Conservation (phyloP, 2,888 invertebrate genomes). For the Saturnia pavonia region DNA sequence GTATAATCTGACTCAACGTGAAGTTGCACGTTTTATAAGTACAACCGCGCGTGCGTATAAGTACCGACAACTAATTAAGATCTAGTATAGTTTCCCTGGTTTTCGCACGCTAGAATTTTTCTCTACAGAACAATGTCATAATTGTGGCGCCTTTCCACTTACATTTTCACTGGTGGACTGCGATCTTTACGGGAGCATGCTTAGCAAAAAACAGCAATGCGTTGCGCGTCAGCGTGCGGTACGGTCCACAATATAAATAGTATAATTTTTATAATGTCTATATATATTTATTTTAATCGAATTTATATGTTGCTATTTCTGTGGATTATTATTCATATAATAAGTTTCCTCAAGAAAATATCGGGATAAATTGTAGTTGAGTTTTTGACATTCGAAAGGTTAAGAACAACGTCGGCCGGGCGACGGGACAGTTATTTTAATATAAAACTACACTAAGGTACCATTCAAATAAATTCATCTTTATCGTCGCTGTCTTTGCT, state of each 20-base stretch:
- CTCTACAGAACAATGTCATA: slow-evolving; percentile 71
- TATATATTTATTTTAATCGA: not conserved
- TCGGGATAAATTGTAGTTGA: too few relatives aligned
- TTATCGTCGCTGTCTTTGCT: too few relatives aligned
- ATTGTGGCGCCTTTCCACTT: slow-evolving; percentile 73
- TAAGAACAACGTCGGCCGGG: too few relatives aligned
- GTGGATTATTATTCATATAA: too few relatives aligned
- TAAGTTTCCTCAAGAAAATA: too few relatives aligned
- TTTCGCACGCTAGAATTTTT: slow-evolving; percentile 60
- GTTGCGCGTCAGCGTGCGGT: slow-evolving; percentile 31
- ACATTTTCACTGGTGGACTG: slow-evolving; percentile 68
- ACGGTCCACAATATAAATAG: slow-evolving; percentile 25
- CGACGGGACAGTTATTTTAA: too few relatives aligned
- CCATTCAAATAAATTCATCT: too few relatives aligned
- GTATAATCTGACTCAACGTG: not conserved
- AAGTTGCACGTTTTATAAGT: not conserved
- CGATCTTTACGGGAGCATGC: slow-evolving; percentile 32
- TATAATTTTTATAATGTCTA: slow-evolving; percentile 24
- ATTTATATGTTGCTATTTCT: too few relatives aligned
- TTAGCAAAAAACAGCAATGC: slow-evolving; percentile 53
- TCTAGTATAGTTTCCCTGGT: slow-evolving; percentile 45
- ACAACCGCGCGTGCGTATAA: not conserved
- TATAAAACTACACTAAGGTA: too few relatives aligned
- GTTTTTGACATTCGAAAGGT: too few relatives aligned
- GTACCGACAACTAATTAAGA: slow-evolving; percentile 10